Percentiles rank a stretch among this genome's conserved stretches.
phyloP scores from a whole-genome alignment of 2,797 vertebrate species.

The Tachyglossus aculeatus region DNA sequence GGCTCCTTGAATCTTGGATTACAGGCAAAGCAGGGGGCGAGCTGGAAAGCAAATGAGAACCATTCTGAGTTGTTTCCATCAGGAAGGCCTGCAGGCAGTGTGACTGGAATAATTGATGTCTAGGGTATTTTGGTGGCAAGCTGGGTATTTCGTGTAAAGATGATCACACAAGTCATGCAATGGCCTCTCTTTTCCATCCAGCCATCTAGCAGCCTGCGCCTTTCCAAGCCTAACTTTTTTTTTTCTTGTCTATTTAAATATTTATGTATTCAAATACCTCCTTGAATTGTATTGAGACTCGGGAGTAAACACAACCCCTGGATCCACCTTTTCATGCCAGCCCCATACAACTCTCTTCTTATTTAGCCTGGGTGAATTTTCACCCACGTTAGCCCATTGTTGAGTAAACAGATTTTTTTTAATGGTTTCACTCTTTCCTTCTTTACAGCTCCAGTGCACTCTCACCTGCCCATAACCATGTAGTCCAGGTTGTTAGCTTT shows the following conservation, averaged over 20 bases:
- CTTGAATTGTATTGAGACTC: slow-evolving; percentile 48
- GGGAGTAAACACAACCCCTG: slow-evolving; percentile 45
- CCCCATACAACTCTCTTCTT: slow-evolving; percentile 39
- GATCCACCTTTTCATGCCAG: slow-evolving; percentile 40
- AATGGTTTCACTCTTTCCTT: slow-evolving; percentile 63
- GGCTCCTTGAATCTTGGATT: too few species aligned
- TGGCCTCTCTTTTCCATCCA: not conserved
- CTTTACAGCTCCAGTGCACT: slow-evolving; percentile 49
- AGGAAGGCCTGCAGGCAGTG: not conserved
- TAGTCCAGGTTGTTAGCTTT: not conserved
- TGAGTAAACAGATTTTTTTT: slow-evolving; percentile 64
- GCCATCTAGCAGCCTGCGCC: slow-evolving; percentile 21
- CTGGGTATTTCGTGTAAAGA: not conserved
- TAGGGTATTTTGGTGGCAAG: not conserved
- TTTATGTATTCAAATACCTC: slow-evolving; percentile 60
- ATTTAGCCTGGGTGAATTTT: slow-evolving; percentile 40
- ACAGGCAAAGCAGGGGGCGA: not conserved
- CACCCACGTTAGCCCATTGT: slow-evolving; percentile 64
- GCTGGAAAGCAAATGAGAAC: not conserved
- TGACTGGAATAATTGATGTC: fast-evolving
- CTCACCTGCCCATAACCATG: slow-evolving; percentile 56
- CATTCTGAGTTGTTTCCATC: fast-evolving
- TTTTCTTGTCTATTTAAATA: slow-evolving; percentile 54
- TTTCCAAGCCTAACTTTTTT: slow-evolving; percentile 41
- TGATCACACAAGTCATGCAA: not conserved